phyloP scores from a whole-genome alignment of 1,140 invertebrate species.

The Venustaconcha ellipsiformis region DNA sequence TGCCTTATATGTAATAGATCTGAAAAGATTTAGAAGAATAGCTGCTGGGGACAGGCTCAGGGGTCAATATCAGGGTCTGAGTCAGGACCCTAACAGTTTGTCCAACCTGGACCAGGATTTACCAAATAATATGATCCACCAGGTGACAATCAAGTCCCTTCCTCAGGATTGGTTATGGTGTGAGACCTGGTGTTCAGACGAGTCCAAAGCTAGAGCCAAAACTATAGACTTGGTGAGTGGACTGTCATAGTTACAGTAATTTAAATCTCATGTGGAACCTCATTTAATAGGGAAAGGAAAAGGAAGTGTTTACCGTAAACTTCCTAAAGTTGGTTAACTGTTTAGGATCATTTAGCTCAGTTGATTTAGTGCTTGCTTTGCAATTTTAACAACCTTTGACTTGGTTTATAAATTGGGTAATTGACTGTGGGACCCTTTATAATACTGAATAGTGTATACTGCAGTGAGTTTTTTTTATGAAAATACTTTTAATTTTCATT shows the following conservation, averaged over 20 bases:
- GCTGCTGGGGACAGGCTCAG: slow-evolving; percentile 97
- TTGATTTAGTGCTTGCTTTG: too few species aligned
- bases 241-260: not conserved
- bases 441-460: too few species aligned
- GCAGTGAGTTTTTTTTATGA: too few species aligned
- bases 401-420: too few species aligned
- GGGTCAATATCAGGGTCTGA: slow-evolving; percentile 75
- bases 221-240: slow-evolving; percentile 92
- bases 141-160: slow-evolving; percentile 97
- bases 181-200: slow-evolving; percentile 98
- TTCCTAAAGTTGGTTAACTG: too few species aligned
- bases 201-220: slow-evolving; percentile 91
- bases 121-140: slow-evolving; percentile 99
- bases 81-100: slow-evolving; percentile 96
- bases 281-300: too few species aligned
- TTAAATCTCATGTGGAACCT: too few species aligned
- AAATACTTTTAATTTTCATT: too few species aligned
- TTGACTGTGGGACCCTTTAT: too few species aligned
- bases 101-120: slow-evolving; percentile 94
- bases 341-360: too few species aligned
- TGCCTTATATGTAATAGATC: slow-evolving; percentile 96
- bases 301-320: too few species aligned
- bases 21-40: slow-evolving; percentile 95
- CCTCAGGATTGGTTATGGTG: slow-evolving; percentile 99
- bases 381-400: too few species aligned